Conservation (phyloP, 2,888 invertebrate genomes). For the Andrena fulva region DNA sequence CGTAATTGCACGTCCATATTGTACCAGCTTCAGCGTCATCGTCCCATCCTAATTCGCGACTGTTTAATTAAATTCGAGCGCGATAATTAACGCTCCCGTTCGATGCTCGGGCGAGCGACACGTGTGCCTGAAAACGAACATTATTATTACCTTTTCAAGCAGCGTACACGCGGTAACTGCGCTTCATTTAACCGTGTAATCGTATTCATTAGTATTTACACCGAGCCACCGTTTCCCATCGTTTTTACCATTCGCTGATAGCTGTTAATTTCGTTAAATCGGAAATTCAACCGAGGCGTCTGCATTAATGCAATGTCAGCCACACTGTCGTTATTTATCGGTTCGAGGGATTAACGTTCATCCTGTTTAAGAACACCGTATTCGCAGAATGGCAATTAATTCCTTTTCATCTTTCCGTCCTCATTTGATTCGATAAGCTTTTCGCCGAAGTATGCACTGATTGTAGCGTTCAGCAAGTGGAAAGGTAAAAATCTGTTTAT, state of each 20-base stretch:
- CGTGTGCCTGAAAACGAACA: constrained; percentile 3
- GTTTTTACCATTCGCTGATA: background rate
- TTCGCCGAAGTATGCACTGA: too few species aligned
- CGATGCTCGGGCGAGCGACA: background rate
- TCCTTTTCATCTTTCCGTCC: too few species aligned
- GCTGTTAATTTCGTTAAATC: background rate
- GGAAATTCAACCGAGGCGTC: too few species aligned
- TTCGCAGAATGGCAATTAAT: too few species aligned
- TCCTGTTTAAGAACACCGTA: too few species aligned
- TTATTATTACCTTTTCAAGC: constrained; percentile 12
- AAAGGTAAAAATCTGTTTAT: too few species aligned
- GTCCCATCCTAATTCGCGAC: background rate
- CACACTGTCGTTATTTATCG: too few species aligned
- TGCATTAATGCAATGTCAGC: too few species aligned
- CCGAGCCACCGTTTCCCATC: background rate
- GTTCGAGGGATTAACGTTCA: too few species aligned
- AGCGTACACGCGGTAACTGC: background rate
- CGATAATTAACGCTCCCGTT: constrained; percentile 16
- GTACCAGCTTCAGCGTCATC: constrained; percentile 1
- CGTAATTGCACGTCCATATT: constrained; percentile 13
- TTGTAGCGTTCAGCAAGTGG: too few species aligned
- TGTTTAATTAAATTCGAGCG: constrained; percentile 19
- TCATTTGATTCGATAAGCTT: too few species aligned
- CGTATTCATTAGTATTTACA: background rate
- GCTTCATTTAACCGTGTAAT: background rate